A percentile compares a stretch with the other conserved stretches of the same genome.
Evolutionary conservation across 1,140 invertebrate genomes (phyloP).

Genomic region (Anoplolepis gracilipes): DNA sequence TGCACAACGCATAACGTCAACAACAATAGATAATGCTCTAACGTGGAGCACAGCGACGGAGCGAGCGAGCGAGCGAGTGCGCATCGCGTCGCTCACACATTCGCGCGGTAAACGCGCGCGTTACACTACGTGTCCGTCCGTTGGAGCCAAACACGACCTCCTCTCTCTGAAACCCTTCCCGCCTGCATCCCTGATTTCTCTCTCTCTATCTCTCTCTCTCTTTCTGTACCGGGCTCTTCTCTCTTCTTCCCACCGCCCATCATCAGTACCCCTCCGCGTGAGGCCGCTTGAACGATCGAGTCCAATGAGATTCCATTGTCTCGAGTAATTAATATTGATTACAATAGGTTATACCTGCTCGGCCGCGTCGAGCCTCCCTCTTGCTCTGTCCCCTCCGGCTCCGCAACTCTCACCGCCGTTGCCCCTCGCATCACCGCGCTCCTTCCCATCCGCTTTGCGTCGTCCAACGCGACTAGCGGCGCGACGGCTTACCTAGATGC

Average conservation of each 20-base stretch:
- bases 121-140: conserved; percentile 76
- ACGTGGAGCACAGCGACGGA: conserved; percentile 73
- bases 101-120: conserved; percentile 68
- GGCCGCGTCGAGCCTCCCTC: conserved; percentile 69
- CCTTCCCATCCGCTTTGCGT: conserved; percentile 58
- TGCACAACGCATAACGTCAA: conserved; percentile 85
- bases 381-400: conserved; percentile 32
- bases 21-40: conserved; percentile 85
- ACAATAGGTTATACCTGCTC: conserved; percentile 84
- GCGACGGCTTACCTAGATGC: conserved; percentile 73
- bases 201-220: background rate
- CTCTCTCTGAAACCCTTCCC: conserved; percentile 52
- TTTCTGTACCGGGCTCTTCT: conserved; percentile 21
- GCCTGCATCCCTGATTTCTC: background rate
- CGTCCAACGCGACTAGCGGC: conserved; percentile 68
- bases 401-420: conserved; percentile 18
- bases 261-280: conserved; percentile 65
- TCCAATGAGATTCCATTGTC: conserved; percentile 86
- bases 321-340: conserved; percentile 86
- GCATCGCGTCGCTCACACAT: conserved; percentile 61
- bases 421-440: conserved; percentile 18
- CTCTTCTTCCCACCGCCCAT: conserved; percentile 49
- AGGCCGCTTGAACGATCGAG: conserved; percentile 83
- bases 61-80: conserved; percentile 17
- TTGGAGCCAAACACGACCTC: conserved; percentile 77